Base-by-base conservation (phyloP, 1,140 invertebrate genomes). In the Catajapyx aquilonaris region DNA sequence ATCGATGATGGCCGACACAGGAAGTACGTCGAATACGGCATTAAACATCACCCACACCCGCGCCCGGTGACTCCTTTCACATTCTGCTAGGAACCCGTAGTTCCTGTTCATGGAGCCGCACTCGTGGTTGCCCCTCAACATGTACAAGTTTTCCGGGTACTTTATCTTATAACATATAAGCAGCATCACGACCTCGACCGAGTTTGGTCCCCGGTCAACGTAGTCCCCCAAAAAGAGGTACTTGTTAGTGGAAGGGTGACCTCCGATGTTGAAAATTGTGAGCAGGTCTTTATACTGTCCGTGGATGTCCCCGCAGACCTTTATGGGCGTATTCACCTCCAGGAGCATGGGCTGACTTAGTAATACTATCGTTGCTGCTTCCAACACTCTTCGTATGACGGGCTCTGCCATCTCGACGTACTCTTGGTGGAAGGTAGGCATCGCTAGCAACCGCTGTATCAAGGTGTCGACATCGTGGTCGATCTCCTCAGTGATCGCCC, bases 21-120 rank as follows among this genome's bases (percentile, higher is more conserved):
- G 68, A n/a, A n/a, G n/a, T n/a, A n/a, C n/a, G 50, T 76, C 77
- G 53, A 76, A 76, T 50, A 72, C 76, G 51, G 77, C 73, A 23
- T 73, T 45, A 46, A 68, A 66, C 16, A 60, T 63, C 45, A 67
- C 68, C 64, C 65, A 66, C 37, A 66, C 45, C 41, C 69, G 69
- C 10, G 71, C 64, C 49, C 66, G 69, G 48, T 62, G 71, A 39
- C 69, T 49, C 42, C 64, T 52, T 42, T 61, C 62, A 41, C 48
- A 31, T 56, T 47, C 42, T n/a, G 43, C 40, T 35, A 42, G 48
- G 40, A 61, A 62, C 5, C 58, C 59, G 49, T 61, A 61, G 20
- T 60, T 60, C 44, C 59, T 34, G 7, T 31, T 31, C 5, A 60
- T 58, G 41, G 52, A 55, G 23, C 55, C 55, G 51, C 56, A 59